These are phyloP conservation scores for Gobiocypris rarus DNA, from an alignment of 2,113 vertebrate species.

Conservation along the genomic window DNA sequence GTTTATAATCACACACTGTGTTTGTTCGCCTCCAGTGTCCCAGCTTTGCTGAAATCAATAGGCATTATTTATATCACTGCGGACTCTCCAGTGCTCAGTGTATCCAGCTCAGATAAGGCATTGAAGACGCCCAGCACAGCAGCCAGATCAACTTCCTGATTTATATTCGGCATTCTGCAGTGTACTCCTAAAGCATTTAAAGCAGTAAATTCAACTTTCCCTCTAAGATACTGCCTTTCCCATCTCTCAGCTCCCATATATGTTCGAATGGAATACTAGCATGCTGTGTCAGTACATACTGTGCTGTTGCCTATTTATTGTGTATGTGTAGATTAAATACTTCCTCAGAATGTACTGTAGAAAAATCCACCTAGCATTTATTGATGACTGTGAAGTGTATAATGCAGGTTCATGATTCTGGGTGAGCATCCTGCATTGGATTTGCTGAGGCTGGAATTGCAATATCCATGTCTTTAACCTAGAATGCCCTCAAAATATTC, in stretches of 20 bases:
- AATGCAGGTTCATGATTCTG: not conserved
- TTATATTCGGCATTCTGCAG: conserved; percentile 57
- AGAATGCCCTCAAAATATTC: not conserved
- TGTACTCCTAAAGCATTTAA: conserved; percentile 51
- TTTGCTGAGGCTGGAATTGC: not conserved
- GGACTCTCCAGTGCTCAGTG: conserved; percentile 65
- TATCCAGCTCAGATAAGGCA: conserved; percentile 70
- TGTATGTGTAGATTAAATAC: not conserved
- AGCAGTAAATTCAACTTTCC: not conserved
- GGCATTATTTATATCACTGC: conserved; percentile 66
- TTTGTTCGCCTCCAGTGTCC: conserved; percentile 52
- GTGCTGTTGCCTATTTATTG: not conserved
- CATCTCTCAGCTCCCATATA: not conserved
- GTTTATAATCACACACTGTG: conserved; percentile 27
- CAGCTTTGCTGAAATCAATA: conserved; percentile 53
- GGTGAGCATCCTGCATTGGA: not conserved
- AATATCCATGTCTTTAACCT: not conserved
- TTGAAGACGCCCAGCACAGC: conserved; percentile 62
- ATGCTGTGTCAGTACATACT: not conserved
- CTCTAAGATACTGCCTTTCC: conserved; percentile 6
- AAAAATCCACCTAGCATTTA: not conserved
- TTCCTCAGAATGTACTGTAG: not conserved
- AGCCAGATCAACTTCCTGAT: conserved; percentile 74
- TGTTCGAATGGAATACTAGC: not conserved
- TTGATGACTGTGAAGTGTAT: not conserved